Base-by-base conservation (phyloP, 2,113 vertebrate genomes). In the Cinclus cinclus region DNA sequence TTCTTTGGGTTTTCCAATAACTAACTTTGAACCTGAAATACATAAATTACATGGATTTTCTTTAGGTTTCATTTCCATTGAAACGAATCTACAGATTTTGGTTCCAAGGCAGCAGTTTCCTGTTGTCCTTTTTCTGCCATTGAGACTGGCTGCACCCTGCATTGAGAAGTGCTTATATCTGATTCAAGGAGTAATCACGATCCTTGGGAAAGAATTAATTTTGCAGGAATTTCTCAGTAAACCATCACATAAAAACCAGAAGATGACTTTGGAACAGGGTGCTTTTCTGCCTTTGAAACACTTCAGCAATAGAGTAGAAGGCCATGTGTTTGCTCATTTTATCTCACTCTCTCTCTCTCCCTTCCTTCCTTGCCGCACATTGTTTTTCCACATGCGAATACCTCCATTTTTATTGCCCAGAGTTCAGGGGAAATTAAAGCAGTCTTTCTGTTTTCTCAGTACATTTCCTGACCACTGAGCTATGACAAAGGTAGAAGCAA, bases 301-400 rank as follows among this genome's bases (percentile, higher is more conserved):
- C 21, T 78, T 87, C 44, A 67, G 17, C 22, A 59, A 25, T 21
- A 68, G 15, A 0, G 14, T 47, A 13, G 19, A 78, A 78, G 7
- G 10, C 22, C 24, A 12, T 2, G 1, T 15, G 11, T 47, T 15
- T 4, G 0, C 17, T 56, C 10, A 9, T 4, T 77, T 76, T 33
- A 5, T 50, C 37, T 70, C 21, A 4, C 25, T 30, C 28, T 10
- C n/a, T 65, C 16, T 83, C 28, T 78, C n/a, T n/a, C n/a, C n/a
- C n/a, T n/a, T n/a, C n/a, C 25, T 53, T 87, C 5, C 1, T 37
- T 63, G 30, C 4, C 67, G 21, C 8, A 52, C 10, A 68, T 69
- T 5, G 8, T 11, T 89, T 80, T 88, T 33, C 31, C n/a, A n/a
- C 7, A 7, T 50, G 35, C 20, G 73, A 22, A 58, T 86, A 64